phyloP scores from a whole-genome alignment of 2,797 vertebrate genomes.

The Carcharodon carcharias region DNA sequence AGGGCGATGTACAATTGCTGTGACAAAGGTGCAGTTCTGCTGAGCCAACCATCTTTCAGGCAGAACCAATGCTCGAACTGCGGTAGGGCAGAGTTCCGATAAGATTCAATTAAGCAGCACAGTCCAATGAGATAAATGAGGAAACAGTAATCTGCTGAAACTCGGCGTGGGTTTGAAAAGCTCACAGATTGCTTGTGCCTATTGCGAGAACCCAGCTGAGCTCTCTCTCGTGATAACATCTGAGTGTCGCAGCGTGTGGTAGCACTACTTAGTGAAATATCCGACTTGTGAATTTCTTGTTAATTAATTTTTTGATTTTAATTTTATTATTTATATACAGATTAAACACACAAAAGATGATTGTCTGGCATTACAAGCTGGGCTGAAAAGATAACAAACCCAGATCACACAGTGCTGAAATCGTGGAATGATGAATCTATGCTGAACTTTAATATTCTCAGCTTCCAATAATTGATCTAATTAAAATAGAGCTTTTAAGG shows the following conservation, averaged over 20 bases:
- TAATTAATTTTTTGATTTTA: conserved; percentile 22
- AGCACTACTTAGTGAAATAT: background rate
- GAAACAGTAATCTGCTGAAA: background rate
- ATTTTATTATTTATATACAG: conserved; percentile 7
- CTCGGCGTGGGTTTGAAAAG: background rate
- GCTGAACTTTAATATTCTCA: background rate
- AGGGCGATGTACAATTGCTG: background rate
- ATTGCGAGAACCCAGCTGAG: background rate
- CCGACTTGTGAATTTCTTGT: background rate
- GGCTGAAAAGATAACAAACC: conserved; percentile 2
- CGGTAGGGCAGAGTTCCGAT: background rate
- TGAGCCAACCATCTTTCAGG: background rate
- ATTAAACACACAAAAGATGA: conserved; percentile 6
- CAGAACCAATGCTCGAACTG: background rate
- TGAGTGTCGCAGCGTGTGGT: background rate
- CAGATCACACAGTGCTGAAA: background rate
- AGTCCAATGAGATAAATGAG: background rate
- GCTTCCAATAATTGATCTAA: conserved; percentile 26
- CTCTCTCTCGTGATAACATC: background rate
- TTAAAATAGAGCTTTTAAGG: background rate
- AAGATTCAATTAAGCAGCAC: background rate
- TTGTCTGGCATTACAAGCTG: conserved; percentile 27
- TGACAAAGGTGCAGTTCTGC: background rate
- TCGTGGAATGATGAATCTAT: background rate
- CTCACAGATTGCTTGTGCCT: conserved; percentile 7